These are phyloP conservation scores for Mesocentrotus franciscanus DNA, from an alignment of 53 echinoderm and acorn worm species.

Conservation along the genomic window DNA sequence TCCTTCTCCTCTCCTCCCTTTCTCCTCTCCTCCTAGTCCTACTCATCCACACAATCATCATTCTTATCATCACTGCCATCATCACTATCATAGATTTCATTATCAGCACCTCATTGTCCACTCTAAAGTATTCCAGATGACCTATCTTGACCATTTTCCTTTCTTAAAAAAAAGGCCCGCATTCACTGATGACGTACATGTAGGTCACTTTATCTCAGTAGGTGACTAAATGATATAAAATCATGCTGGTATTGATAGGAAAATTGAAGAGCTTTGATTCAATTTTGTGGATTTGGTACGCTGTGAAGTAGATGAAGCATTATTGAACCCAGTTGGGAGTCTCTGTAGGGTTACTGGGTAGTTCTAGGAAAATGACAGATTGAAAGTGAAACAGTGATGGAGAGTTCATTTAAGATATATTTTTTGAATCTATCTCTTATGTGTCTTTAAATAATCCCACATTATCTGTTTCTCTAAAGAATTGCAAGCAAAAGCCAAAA, in stretches of 20 bases:
- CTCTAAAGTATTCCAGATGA: background rate
- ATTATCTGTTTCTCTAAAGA: no score
- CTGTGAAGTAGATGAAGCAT: slow-evolving; percentile 12
- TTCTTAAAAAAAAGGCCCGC: background rate
- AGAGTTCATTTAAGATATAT: background rate
- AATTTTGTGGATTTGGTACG: background rate
- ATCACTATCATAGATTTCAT: background rate
- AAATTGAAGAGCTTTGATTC: background rate
- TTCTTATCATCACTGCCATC: no score
- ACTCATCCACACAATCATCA: no score
- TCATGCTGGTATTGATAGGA: background rate
- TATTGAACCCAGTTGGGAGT: background rate
- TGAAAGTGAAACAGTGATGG: slow-evolving; percentile 5
- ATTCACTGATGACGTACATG: background rate
- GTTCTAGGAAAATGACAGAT: background rate
- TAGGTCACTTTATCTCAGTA: background rate
- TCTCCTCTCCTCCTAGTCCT: no score
- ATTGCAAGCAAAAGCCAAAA: no score
- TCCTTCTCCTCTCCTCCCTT: no score
- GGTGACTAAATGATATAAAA: background rate
- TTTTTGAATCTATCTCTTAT: background rate
- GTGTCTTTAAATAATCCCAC: background rate
- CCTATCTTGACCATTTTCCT: background rate
- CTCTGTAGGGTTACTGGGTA: background rate
- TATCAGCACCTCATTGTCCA: background rate